phyloP scores from a whole-genome alignment of 2,888 invertebrate species.

The Anthoptus insignis region DNA sequence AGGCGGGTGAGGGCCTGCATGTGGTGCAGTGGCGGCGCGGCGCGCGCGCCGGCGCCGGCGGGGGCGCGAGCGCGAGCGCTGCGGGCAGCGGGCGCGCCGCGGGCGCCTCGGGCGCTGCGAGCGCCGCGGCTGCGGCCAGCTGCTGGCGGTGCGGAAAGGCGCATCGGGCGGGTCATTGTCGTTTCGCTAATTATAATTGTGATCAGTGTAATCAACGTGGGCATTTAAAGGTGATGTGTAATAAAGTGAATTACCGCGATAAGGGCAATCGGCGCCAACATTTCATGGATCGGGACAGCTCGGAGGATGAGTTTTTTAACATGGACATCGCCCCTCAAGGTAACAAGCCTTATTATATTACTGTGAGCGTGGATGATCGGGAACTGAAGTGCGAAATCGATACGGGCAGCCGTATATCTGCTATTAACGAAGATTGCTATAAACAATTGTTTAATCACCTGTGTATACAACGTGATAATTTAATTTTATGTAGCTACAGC shows the following conservation, averaged over 20 bases:
- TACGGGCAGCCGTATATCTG: conserved; percentile 40
- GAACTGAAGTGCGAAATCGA: conserved; percentile 37
- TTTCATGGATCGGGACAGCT: conserved; percentile 28
- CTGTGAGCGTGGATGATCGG: conserved; percentile 20
- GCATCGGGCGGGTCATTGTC: conserved; percentile 49
- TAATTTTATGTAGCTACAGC: conserved; percentile 37
- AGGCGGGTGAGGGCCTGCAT: conserved; percentile 35
- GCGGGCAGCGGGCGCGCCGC: background rate
- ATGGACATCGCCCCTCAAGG: conserved; percentile 12
- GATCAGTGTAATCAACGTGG: conserved; percentile 48
- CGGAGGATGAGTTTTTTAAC: conserved; percentile 23
- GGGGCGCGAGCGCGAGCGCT: no score
- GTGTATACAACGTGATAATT: conserved; percentile 34
- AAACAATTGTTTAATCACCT: conserved; percentile 10
- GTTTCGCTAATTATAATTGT: conserved; percentile 48
- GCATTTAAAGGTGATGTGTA: conserved; percentile 51
- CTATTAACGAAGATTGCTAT: conserved; percentile 34
- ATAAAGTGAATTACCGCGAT: background rate
- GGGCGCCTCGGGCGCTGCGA: background rate
- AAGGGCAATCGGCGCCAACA: conserved; percentile 29
- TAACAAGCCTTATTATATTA: conserved; percentile 37
- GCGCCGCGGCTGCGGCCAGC: conserved; percentile 15
- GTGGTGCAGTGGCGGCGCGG: conserved; percentile 27
- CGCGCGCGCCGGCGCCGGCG: conserved; percentile 17
- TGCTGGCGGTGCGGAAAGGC: conserved; percentile 43